Conservation (phyloP, 2,888 invertebrate species). For the Hirtodrosophila alboralis region DNA sequence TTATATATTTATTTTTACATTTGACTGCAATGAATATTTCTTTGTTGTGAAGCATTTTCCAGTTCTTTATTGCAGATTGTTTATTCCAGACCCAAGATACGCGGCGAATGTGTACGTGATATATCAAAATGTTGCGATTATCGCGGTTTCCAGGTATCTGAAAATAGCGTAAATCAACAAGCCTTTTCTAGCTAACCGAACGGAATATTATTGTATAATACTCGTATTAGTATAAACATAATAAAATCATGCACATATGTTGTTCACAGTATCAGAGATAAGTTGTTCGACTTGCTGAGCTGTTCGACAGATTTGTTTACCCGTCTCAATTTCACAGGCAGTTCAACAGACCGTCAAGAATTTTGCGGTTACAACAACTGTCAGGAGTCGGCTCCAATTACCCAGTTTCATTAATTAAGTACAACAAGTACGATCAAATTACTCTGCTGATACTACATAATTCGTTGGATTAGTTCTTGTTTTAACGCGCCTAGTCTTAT, state of each 20-base stretch:
- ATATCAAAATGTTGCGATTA: slow-evolving; percentile 19
- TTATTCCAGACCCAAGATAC: neutral
- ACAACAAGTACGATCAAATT: slow-evolving; percentile 27
- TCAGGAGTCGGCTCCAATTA: slow-evolving; percentile 51
- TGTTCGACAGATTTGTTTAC: neutral
- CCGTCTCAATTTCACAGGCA: slow-evolving; percentile 21
- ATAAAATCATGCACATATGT: too few species aligned
- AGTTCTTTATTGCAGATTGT: slow-evolving; percentile 7
- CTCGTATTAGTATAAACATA: too few species aligned
- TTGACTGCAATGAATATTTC: slow-evolving; percentile 1
- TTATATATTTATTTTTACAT: slow-evolving; percentile 4
- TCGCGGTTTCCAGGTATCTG: slow-evolving; percentile 1
- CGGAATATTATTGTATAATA: too few species aligned
- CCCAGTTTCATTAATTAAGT: slow-evolving; percentile 44
- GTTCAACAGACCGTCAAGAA: slow-evolving; percentile 45
- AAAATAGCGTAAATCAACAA: neutral
- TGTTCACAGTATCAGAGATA: too few species aligned
- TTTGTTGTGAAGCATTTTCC: neutral
- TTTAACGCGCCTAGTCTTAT: slow-evolving; percentile 12
- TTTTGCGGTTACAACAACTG: slow-evolving; percentile 13
- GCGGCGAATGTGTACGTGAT: slow-evolving; percentile 44
- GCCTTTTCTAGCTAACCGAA: neutral
- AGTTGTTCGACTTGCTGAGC: too few species aligned
- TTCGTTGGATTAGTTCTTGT: slow-evolving; percentile 17
- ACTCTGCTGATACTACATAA: slow-evolving; percentile 2